Evolutionary conservation across 1,140 invertebrate genomes (phyloP), one percentile per base, ranked within the genome.

Genomic region (Phymastichus coffea): DNA sequence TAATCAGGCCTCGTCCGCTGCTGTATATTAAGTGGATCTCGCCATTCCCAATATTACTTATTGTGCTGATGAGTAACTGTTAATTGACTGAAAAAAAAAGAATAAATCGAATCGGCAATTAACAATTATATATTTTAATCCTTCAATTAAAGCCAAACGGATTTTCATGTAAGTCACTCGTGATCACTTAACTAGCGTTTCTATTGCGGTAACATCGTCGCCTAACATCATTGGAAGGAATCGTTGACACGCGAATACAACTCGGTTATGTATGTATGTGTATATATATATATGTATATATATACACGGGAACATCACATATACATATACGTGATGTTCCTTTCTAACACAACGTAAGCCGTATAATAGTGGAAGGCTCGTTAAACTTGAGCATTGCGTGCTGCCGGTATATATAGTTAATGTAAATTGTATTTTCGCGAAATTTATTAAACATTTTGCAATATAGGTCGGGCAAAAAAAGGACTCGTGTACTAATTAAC

Each of bases 1-100:
- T 71, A 71, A 72, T 70, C 66, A 61, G 57, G 47, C 9, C 38
- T n/a, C 63, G 46, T 56, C 53, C 62, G 41, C 57, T 38, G n/a
- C 59, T 67, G 62, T 66, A 64, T 67, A 66, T 68, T 57, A 63
- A 60, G 22, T 20, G 2, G 25, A 37, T 15, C 56, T 10, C 12
- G 17, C 6, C 9, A 25, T 15, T 17, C 25, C n/a, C 23, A 28
- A 4, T 26, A 40, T 57, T 48, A n/a, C n/a, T n/a, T n/a, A n/a
- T n/a, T n/a, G n/a, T n/a, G n/a, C n/a, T n/a, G n/a, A n/a, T n/a
- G n/a, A n/a, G n/a, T n/a, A n/a, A n/a, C n/a, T 9, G 17, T 49
- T 58, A 52, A 58, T 58, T 51, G 51, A 38, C 26, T 2, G 8
- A 14, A 23, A 30, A 17, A 23, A 41, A 53, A 43, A n/a, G n/a